These are phyloP conservation scores for Habropoda laboriosa DNA, from an alignment of 1,140 invertebrate species.

Conservation along the genomic window DNA sequence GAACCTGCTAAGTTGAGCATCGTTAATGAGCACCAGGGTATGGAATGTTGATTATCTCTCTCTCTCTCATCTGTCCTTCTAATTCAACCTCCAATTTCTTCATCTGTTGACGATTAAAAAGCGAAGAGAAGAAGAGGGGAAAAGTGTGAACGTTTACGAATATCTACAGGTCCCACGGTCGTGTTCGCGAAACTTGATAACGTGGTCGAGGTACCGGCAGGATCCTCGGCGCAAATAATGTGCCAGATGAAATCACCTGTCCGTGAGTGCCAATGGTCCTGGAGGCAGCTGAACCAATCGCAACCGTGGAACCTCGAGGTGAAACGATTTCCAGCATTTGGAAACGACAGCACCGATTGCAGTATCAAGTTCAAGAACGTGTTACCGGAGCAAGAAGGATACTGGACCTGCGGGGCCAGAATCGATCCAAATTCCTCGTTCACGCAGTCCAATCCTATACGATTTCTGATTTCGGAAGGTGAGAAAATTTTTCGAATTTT, in stretches of 20 bases:
- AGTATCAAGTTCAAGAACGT: conserved; percentile 78
- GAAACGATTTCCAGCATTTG: conserved; percentile 77
- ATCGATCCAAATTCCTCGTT: conserved; percentile 71
- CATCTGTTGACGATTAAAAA: neutral
- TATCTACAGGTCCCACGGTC: conserved; percentile 46
- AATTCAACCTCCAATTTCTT: neutral
- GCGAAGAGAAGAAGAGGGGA: neutral
- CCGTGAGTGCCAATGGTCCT: conserved; percentile 79
- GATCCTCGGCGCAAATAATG: conserved; percentile 75
- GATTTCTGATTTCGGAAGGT: conserved; percentile 78
- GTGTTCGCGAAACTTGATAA: conserved; percentile 62
- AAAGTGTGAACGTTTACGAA: neutral
- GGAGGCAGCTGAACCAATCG: conserved; percentile 78
- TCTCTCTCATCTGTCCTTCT: neutral
- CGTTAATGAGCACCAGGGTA: conserved; percentile 73
- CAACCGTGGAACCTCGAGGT: conserved; percentile 77
- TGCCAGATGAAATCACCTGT: conserved; percentile 73
- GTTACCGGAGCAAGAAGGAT: conserved; percentile 77
- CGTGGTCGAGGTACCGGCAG: conserved; percentile 72
- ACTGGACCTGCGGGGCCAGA: conserved; percentile 79
- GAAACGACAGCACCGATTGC: conserved; percentile 76
- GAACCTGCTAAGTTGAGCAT: conserved; percentile 77
- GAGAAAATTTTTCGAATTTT: neutral
- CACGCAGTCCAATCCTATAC: conserved; percentile 69
- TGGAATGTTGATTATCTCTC: conserved; percentile 12